A percentile compares a stretch with the other conserved stretches of the same genome.
phyloP scores from a whole-genome alignment of 2,888 invertebrate species.

The Ecliptopera silaceata region DNA sequence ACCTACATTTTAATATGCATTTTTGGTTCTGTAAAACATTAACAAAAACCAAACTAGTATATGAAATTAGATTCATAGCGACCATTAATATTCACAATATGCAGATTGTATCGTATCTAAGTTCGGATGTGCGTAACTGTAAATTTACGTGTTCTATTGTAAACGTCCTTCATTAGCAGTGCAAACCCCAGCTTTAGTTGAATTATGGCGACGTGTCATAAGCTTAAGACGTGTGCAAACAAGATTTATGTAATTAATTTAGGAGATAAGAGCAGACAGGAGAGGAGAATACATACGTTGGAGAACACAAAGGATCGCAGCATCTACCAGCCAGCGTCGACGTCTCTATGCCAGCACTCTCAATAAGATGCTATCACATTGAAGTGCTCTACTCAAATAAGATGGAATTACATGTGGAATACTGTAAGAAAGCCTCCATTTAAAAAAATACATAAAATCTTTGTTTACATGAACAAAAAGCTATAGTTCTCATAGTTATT shows the following conservation, averaged over 20 bases:
- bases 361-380: constrained; percentile 40
- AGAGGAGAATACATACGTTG: constrained; percentile 69
- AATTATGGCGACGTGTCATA: constrained; percentile 79
- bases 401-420: constrained; percentile 27
- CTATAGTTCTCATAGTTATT: constrained; percentile 46
- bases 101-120: constrained; percentile 18
- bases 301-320: constrained; percentile 64
- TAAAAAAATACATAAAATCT: neutral
- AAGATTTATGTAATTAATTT: constrained; percentile 84
- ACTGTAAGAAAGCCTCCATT: neutral
- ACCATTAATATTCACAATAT: constrained; percentile 9
- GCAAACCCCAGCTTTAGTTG: constrained; percentile 71
- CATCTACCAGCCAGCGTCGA: constrained; percentile 44
- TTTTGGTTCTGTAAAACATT: no score
- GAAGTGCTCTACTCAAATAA: constrained; percentile 25
- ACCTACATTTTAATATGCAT: neutral
- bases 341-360: constrained; percentile 39
- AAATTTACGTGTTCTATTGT: constrained; percentile 49
- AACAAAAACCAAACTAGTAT: no score
- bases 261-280: constrained; percentile 77
- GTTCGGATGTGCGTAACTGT: constrained; percentile 30
- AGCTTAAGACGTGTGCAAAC: constrained; percentile 82
- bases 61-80: neutral
- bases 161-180: constrained; percentile 76
- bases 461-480: neutral